A percentile compares a stretch with the other conserved stretches of the same genome.
Evolutionary conservation across 92 coral and sea anemone species (phyloP).

Genomic region (Epizoanthus scotinus): DNA sequence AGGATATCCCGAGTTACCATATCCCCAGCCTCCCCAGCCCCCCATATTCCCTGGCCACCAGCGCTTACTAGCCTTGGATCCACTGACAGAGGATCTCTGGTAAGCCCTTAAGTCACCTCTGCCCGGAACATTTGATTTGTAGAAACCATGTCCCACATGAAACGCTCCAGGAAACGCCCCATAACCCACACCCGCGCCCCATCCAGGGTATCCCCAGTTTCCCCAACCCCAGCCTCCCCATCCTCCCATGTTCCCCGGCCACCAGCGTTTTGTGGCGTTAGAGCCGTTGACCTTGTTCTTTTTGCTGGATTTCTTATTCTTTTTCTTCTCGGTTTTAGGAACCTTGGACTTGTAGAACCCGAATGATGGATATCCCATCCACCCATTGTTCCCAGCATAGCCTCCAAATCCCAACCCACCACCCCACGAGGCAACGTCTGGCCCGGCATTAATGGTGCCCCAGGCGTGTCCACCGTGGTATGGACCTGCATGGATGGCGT

Average conservation of each 20-base stretch:
- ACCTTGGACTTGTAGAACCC: constrained; percentile 62
- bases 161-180: constrained; percentile 37
- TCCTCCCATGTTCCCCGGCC: constrained; percentile 95
- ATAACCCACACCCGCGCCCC: constrained; percentile 73
- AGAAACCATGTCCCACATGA: constrained; percentile 57
- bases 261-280: constrained; percentile 76
- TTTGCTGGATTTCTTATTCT: constrained; percentile 4
- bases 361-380: constrained; percentile 78
- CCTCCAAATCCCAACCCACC: constrained; percentile 20
- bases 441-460: constrained; percentile 77
- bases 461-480: constrained; percentile 84
- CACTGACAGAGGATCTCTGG: too few species aligned
- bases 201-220: constrained; percentile 81
- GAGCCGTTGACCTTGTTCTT: constrained; percentile 16
- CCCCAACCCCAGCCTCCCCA: constrained; percentile 93
- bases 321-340: constrained; percentile 33
- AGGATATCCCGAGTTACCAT: constrained; percentile 76
- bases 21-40: constrained; percentile 94
- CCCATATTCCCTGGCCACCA: constrained; percentile 96
- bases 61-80: too few species aligned
- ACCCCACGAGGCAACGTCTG: constrained; percentile 55
- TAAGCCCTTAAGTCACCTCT: background rate
- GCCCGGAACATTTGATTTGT: constrained; percentile 57
- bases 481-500: constrained; percentile 92
- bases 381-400: constrained; percentile 29